Evolutionary conservation across 2,888 invertebrate species (phyloP).

Genomic region (Onthophagus sagittarius): DNA sequence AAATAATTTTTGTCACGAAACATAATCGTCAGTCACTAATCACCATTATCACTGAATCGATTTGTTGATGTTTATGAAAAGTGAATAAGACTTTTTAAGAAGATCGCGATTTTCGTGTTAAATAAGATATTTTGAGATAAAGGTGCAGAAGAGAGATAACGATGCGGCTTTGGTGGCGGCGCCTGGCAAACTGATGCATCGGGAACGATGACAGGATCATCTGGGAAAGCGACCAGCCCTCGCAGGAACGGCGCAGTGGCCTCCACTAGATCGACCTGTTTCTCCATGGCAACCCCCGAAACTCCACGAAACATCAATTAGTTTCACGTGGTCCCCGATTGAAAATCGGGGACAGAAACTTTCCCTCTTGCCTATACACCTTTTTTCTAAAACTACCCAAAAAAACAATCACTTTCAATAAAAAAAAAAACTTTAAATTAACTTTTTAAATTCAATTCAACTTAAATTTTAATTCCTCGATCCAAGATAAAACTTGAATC

Average conservation of each 20-base stretch:
- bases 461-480: no score
- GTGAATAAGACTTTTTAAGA: conserved; percentile 29
- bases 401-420: no score
- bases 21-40: not conserved
- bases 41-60: not conserved
- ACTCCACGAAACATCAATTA: conserved; percentile 38
- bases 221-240: conserved; percentile 31
- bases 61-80: not conserved
- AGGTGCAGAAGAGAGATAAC: conserved; percentile 36
- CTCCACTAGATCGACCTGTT: conserved; percentile 42
- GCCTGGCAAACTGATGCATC: conserved; percentile 31
- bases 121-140: conserved; percentile 25
- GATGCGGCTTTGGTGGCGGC: conserved; percentile 37
- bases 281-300: conserved; percentile 46
- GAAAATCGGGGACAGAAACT: not conserved
- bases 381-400: not conserved
- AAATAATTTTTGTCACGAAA: not conserved
- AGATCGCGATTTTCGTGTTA: conserved; percentile 30
- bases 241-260: conserved; percentile 39
- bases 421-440: no score
- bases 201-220: conserved; percentile 26
- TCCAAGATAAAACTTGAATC: no score
- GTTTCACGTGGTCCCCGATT: conserved; percentile 20
- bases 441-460: no score
- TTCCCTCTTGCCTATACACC: not conserved